Evolutionary conservation across 2,113 vertebrate species (phyloP).

Genomic region (Cygnus atratus): DNA sequence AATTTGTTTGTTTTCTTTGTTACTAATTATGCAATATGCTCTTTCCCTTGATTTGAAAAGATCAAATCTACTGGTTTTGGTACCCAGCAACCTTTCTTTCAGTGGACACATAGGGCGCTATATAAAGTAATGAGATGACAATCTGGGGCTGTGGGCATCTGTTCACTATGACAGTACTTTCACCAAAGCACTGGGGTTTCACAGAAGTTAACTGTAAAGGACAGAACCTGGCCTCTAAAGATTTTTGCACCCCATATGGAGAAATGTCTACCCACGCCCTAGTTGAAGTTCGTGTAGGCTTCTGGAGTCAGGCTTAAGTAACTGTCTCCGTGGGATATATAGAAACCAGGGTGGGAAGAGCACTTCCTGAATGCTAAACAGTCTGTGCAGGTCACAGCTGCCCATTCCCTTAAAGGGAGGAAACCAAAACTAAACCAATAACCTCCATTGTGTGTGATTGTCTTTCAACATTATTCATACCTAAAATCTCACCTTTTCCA

Average conservation of each 20-base stretch:
- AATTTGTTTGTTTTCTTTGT: background rate
- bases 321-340: background rate
- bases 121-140: conserved; percentile 40
- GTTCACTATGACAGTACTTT: background rate
- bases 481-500: background rate
- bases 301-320: conserved; percentile 31
- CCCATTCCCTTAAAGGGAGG: background rate
- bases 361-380: conserved; percentile 23
- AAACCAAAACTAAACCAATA: background rate
- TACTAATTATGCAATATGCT: background rate
- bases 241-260: conserved; percentile 56
- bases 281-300: conserved; percentile 32
- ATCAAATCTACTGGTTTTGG: background rate
- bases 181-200: conserved; percentile 10
- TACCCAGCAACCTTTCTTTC: background rate
- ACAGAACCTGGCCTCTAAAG: conserved; percentile 57
- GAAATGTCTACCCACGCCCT: background rate
- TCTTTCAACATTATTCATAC: background rate
- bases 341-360: conserved; percentile 50
- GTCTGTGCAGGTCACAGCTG: conserved; percentile 26
- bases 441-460: background rate
- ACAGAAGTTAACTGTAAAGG: conserved; percentile 51
- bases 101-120: background rate
- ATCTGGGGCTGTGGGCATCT: background rate
- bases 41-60: background rate